phyloP scores from a whole-genome alignment of 2,113 vertebrate genomes.

The Rana temporaria region DNA sequence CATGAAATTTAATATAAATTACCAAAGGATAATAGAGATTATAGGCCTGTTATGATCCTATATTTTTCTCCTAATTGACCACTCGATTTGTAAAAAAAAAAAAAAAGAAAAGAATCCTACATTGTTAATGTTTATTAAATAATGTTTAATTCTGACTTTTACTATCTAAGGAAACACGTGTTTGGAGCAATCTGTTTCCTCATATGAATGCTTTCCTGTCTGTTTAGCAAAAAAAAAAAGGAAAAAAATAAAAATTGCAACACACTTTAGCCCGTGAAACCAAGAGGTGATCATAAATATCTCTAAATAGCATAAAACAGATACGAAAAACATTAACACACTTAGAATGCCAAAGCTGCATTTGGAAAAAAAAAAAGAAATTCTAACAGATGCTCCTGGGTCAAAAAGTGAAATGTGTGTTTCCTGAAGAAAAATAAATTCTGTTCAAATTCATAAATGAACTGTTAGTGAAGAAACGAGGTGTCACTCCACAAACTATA shows the following conservation, averaged over 20 bases:
- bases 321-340: slow-evolving; percentile 79
- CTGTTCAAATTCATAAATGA: slow-evolving; percentile 76
- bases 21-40: background rate
- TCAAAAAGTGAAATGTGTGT: slow-evolving; percentile 80
- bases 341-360: slow-evolving; percentile 76
- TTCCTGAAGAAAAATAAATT: slow-evolving; percentile 69
- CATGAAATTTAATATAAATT: slow-evolving; percentile 10
- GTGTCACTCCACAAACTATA: slow-evolving; percentile 59
- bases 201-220: slow-evolving; percentile 75
- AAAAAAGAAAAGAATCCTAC: background rate
- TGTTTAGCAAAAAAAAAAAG: slow-evolving; percentile 67
- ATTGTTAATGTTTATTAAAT: background rate
- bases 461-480: slow-evolving; percentile 70
- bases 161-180: slow-evolving; percentile 82
- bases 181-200: slow-evolving; percentile 80
- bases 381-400: slow-evolving; percentile 78
- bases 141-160: slow-evolving; percentile 76
- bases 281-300: slow-evolving; percentile 83
- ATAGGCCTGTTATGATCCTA: background rate
- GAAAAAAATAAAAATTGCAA: slow-evolving; percentile 73
- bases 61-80: background rate
- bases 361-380: slow-evolving; percentile 59
- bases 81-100: background rate
- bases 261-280: slow-evolving; percentile 78
- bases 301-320: slow-evolving; percentile 81